These are phyloP conservation scores for Tenualosa ilisha DNA, from an alignment of 2,797 vertebrate species.

Conservation along the genomic window DNA sequence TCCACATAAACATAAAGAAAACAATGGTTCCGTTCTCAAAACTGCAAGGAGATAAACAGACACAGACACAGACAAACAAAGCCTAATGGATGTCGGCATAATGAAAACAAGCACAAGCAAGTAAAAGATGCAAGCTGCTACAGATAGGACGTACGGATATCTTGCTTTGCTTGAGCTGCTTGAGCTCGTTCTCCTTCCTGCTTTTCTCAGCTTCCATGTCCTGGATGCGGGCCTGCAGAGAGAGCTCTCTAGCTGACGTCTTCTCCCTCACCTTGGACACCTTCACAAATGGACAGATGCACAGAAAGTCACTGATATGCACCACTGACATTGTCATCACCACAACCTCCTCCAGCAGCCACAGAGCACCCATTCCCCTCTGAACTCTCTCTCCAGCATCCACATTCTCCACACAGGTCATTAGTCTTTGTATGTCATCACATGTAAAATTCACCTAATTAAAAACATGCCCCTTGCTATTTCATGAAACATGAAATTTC, in stretches of 20 bases:
- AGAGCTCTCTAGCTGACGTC: slow-evolving; percentile 69
- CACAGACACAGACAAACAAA: neutral
- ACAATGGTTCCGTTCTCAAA: neutral
- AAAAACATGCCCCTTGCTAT: neutral
- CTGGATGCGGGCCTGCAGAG: slow-evolving; percentile 77
- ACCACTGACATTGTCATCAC: no score
- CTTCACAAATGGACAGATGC: slow-evolving; percentile 58
- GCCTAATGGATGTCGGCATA: neutral
- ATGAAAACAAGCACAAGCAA: neutral
- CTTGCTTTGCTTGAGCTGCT: slow-evolving; percentile 71
- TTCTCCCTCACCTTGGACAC: slow-evolving; percentile 77
- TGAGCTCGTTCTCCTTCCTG: slow-evolving; percentile 75
- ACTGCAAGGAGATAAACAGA: neutral
- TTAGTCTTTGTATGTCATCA: neutral
- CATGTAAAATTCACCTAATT: neutral
- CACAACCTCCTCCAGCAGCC: no score
- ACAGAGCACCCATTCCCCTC: neutral
- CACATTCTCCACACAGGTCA: neutral
- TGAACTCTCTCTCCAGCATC: neutral
- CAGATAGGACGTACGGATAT: slow-evolving; percentile 71
- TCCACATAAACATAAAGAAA: neutral
- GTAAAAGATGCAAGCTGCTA: neutral
- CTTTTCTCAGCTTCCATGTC: slow-evolving; percentile 80
- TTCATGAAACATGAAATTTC: neutral
- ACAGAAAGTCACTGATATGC: neutral